Evolutionary conservation across 37 sponge, comb jelly and placozoan species (phyloP).

Genomic region (Halisarca cf. caerulea): DNA sequence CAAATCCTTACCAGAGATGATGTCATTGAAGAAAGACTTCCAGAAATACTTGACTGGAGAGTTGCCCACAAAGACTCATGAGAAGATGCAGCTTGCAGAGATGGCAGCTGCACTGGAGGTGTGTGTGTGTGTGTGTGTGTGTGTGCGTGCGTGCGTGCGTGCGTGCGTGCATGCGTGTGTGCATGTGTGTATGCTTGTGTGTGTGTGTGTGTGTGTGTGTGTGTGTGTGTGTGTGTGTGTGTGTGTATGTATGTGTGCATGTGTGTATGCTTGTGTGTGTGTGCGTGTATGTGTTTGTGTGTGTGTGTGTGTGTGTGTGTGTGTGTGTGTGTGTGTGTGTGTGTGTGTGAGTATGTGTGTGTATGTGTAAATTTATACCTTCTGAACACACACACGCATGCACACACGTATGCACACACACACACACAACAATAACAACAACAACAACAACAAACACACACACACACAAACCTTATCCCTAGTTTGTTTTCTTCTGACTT

Average conservation of each 20-base stretch:
- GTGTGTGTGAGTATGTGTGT: neutral
- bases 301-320: neutral
- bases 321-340: neutral
- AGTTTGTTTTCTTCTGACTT: no score
- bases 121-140: slow-evolving; percentile 23
- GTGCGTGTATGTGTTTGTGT: neutral
- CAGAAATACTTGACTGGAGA: slow-evolving; percentile 50
- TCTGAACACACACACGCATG: neutral
- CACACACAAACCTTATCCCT: no score
- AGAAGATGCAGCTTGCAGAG: slow-evolving; percentile 51
- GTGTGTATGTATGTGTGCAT: neutral
- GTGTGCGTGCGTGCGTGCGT: slow-evolving; percentile 25
- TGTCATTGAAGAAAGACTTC: slow-evolving; percentile 16
- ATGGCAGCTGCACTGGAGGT: slow-evolving; percentile 14
- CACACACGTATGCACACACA: neutral
- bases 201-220: slow-evolving; percentile 28
- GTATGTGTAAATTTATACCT: neutral
- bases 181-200: slow-evolving; percentile 4
- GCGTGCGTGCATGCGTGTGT: slow-evolving; percentile 22
- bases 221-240: slow-evolving; percentile 12
- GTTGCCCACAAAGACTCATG: slow-evolving; percentile 53
- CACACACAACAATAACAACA: no score
- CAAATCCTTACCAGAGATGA: slow-evolving; percentile 37
- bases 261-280: neutral
- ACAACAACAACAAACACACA: no score